Conservation (phyloP, 2,797 vertebrate genomes). For the Tragelaphus oryx region DNA sequence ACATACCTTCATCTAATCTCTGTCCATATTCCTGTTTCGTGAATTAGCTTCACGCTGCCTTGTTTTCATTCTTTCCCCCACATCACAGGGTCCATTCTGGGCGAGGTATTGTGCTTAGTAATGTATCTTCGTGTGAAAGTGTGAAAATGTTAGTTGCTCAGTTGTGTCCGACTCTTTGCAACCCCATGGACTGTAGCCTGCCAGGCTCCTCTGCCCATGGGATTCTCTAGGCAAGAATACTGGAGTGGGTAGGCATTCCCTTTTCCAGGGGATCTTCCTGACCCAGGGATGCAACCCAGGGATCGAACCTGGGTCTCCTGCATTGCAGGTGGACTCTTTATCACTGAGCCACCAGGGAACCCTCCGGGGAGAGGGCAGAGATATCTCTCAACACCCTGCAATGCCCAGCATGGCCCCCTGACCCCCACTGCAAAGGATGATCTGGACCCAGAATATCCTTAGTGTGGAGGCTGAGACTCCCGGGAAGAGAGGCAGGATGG, state of each 20-base stretch:
- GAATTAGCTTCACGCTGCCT: neutral
- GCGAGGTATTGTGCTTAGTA: neutral
- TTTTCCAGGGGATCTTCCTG: neutral
- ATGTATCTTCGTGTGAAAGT: neutral
- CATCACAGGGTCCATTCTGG: neutral
- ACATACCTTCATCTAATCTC: neutral
- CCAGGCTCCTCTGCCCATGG: neutral
- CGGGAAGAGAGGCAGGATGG: neutral
- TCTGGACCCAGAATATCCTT: no score
- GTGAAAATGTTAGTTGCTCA: neutral
- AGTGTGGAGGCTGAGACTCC: neutral
- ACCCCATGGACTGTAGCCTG: neutral
- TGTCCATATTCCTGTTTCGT: neutral
- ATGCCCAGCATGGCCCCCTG: neutral
- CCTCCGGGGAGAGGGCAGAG: neutral
- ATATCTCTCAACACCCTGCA: neutral
- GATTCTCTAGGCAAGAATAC: neutral
- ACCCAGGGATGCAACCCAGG: neutral
- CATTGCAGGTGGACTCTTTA: neutral
- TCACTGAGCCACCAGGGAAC: neutral
- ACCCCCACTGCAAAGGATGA: neutral
- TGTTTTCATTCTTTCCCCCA: neutral
- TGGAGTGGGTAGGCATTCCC: neutral
- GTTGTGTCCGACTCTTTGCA: neutral
- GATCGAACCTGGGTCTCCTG: neutral